Conservation (phyloP, 2,113 vertebrate genomes). For the Hypocryptadius cinnamomeus region DNA sequence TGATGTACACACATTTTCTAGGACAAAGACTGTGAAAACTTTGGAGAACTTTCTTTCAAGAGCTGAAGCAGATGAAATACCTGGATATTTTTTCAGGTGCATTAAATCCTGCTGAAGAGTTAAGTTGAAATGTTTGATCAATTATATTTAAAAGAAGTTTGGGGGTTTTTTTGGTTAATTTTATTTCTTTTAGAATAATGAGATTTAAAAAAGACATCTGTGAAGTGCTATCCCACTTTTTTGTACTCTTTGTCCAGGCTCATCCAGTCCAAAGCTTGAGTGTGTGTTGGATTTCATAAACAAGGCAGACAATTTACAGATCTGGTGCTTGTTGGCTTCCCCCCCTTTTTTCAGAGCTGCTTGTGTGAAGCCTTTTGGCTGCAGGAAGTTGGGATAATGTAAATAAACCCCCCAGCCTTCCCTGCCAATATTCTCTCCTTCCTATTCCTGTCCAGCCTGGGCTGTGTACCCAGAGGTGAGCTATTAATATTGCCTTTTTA, state of each 20-base stretch:
- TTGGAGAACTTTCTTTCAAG: not conserved
- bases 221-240: not conserved
- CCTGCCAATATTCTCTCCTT: conserved; percentile 25
- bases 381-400: not conserved
- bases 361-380: not conserved
- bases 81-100: not conserved
- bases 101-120: not conserved
- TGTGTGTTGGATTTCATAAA: not conserved
- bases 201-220: not conserved
- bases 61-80: not conserved
- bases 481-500: conserved; percentile 77
- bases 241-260: not conserved
- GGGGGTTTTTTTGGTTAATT: not conserved
- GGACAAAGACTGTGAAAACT: not conserved
- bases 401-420: conserved; percentile 6
- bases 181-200: not conserved
- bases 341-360: not conserved
- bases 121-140: not conserved
- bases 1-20: not conserved
- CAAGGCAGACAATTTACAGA: not conserved
- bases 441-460: conserved; percentile 55
- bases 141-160: not conserved
- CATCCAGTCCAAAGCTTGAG: not conserved
- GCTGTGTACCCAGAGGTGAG: conserved; percentile 69
- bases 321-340: not conserved